A percentile compares a stretch with the other conserved stretches of the same genome.
Evolutionary conservation across 2,888 invertebrate genomes (phyloP).

Genomic region (Hydrotaea cyrtoneurina): DNA sequence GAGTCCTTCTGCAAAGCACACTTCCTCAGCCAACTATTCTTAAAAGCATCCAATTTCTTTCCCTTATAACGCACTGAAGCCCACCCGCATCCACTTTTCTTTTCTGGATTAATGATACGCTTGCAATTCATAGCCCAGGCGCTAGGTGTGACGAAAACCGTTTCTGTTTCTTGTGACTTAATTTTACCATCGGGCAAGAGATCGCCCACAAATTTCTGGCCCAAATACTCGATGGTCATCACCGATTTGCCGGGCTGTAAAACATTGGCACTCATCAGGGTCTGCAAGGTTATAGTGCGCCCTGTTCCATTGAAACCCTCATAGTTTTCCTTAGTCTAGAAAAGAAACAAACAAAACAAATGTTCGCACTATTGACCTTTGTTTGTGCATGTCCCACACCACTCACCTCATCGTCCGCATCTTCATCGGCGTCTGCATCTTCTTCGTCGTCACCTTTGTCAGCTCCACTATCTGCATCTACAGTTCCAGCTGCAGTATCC

Average conservation of each 20-base stretch:
- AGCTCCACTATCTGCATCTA: conserved; percentile 62
- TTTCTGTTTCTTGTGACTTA: conserved; percentile 92
- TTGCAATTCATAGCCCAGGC: conserved; percentile 97
- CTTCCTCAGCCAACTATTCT: conserved; percentile 91
- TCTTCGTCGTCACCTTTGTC: conserved; percentile 83
- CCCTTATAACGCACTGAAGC: conserved; percentile 94
- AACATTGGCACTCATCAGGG: conserved; percentile 91
- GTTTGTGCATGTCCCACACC: not conserved
- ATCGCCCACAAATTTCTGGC: conserved; percentile 94
- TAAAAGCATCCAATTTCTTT: conserved; percentile 93
- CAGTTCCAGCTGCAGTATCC: conserved; percentile 57
- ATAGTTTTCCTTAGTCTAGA: conserved; percentile 77
- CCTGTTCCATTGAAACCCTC: conserved; percentile 82
- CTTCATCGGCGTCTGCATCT: conserved; percentile 82
- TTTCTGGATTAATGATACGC: conserved; percentile 93
- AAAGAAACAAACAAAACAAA: conserved; percentile 44
- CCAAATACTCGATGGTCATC: conserved; percentile 95
- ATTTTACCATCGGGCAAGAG: conserved; percentile 93
- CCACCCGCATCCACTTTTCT: conserved; percentile 96
- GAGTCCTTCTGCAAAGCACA: conserved; percentile 83
- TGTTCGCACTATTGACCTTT: not conserved
- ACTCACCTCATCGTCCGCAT: conserved; percentile 82
- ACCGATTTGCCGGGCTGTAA: conserved; percentile 90
- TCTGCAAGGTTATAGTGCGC: conserved; percentile 90
- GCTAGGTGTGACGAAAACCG: conserved; percentile 93